phyloP scores from a whole-genome alignment of 2,797 vertebrate genomes.

The Pseudocheirus occidentalis region DNA sequence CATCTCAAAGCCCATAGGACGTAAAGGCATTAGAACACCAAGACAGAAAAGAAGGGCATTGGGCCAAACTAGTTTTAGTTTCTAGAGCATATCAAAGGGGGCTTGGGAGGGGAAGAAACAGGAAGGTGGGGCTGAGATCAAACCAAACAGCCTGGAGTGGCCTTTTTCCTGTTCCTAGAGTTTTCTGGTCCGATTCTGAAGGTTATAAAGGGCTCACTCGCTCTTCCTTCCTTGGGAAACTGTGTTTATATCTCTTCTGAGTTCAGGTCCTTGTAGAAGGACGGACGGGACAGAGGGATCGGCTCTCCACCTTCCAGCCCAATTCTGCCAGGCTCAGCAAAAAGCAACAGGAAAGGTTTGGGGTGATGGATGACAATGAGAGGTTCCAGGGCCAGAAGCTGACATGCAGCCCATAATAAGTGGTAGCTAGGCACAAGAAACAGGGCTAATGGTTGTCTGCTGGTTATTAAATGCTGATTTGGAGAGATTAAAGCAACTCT shows the following conservation, averaged over 20 bases:
- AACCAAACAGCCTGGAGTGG: slow-evolving; percentile 62
- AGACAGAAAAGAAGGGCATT: not conserved
- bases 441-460: not conserved
- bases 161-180: slow-evolving; percentile 64
- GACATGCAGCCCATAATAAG: slow-evolving; percentile 12
- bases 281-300: slow-evolving; percentile 57
- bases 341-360: slow-evolving; percentile 77
- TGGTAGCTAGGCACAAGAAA: not conserved
- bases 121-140: slow-evolving; percentile 56
- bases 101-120: slow-evolving; percentile 47
- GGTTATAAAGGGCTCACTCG: slow-evolving; percentile 69
- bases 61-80: not conserved
- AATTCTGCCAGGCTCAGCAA: slow-evolving; percentile 79
- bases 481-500: slow-evolving; percentile 53
- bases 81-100: not conserved
- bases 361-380: slow-evolving; percentile 61
- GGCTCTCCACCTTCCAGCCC: slow-evolving; percentile 49
- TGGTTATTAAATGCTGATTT: not conserved
- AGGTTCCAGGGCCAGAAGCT: slow-evolving; percentile 17
- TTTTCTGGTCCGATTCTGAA: slow-evolving; percentile 65
- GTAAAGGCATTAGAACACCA: not conserved
- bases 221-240: slow-evolving; percentile 80
- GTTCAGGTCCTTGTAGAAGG: slow-evolving; percentile 73
- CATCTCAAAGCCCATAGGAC: not conserved
- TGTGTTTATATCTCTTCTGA: slow-evolving; percentile 76